Evolutionary conservation across 1,140 invertebrate species (phyloP).

Genomic region (Drosophila oshimai): DNA sequence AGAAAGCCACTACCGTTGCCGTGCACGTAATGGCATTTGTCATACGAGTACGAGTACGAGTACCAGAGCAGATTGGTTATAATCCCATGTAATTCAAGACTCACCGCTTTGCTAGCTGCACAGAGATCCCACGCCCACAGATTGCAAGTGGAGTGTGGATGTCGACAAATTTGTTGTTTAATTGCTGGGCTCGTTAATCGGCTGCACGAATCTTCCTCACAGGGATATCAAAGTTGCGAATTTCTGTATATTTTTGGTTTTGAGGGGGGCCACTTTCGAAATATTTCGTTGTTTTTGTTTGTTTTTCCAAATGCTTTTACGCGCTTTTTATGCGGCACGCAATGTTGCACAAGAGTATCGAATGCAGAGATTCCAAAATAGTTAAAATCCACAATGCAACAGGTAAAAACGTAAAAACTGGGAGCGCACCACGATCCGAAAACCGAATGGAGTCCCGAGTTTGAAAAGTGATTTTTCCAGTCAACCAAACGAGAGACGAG

Average conservation of each 20-base stretch:
- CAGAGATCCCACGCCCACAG: slow-evolving; percentile 42
- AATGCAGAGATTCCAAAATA: slow-evolving; percentile 28
- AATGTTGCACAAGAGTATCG: slow-evolving; percentile 37
- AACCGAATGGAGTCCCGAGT: slow-evolving; percentile 33
- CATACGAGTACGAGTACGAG: slow-evolving; percentile 30
- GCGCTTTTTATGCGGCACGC: slow-evolving; percentile 30
- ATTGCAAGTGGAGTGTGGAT: slow-evolving; percentile 31
- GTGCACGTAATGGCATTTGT: slow-evolving; percentile 42
- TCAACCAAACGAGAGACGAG: slow-evolving; percentile 20
- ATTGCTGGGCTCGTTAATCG: slow-evolving; percentile 22
- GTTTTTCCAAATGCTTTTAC: slow-evolving; percentile 17
- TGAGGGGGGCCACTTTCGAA: slow-evolving; percentile 29
- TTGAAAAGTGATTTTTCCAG: slow-evolving; percentile 20
- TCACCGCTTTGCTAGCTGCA: slow-evolving; percentile 34
- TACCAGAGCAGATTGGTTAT: slow-evolving; percentile 23
- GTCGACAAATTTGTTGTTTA: slow-evolving; percentile 38
- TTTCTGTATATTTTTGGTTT: neutral
- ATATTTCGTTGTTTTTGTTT: no score
- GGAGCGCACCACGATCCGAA: slow-evolving; percentile 10
- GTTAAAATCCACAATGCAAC: slow-evolving; percentile 32
- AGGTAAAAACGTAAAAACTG: slow-evolving; percentile 7
- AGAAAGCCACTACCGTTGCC: slow-evolving; percentile 28
- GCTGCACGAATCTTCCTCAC: slow-evolving; percentile 20
- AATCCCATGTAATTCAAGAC: slow-evolving; percentile 47
- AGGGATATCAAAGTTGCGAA: neutral